Evolutionary conservation across 2,797 vertebrate genomes (phyloP), one percentile per base, ranked within the genome.

Genomic region (Sparidentex hasta): DNA sequence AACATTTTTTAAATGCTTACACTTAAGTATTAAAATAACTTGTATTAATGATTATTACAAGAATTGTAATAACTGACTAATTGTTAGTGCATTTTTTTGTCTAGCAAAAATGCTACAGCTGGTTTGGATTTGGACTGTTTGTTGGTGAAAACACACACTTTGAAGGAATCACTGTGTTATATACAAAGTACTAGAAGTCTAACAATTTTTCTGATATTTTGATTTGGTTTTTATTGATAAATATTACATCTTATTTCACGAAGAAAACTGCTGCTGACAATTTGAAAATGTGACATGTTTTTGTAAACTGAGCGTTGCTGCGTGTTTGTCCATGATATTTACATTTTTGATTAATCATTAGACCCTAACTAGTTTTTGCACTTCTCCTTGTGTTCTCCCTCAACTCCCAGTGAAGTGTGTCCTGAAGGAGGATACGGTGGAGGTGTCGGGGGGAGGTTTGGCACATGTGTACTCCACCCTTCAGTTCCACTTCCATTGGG

Each of bases 401-500:
- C 5, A 21, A 56, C 63, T 71, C 18, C 23, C 83, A 97, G 96
- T 94, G 44, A 79, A 93, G 23, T 82, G 91, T 57, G 14, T 17
- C 0, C 50, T 96, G 51, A 65, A 91, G 12, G 63, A 83, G 0
- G 47, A 25, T 0, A 4, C 21, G 29, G 82, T 94, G 79, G 82
- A 70, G 20, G 74, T 96, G 20, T 90, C 88, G 4, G 92, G 89
- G 0, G 92, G 93, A 2, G 94, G 86, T 52, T 79, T 97, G 50
- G 65, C 52, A 2, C 3, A 72, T 2, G 7, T 11, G 20, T 96
- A 96, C 82, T 76, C 78, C 21, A 75, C 84, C 55, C n/a, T 83
- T 0, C 93, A 96, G 68, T 81, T 95, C 21, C 95, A 96, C 82
- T 91, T 96, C 55, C 96, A 96, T 57, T 96, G 95, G 93, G 96